Evolutionary conservation across 1,140 invertebrate genomes (phyloP).

Genomic region (Bombus turneri): DNA sequence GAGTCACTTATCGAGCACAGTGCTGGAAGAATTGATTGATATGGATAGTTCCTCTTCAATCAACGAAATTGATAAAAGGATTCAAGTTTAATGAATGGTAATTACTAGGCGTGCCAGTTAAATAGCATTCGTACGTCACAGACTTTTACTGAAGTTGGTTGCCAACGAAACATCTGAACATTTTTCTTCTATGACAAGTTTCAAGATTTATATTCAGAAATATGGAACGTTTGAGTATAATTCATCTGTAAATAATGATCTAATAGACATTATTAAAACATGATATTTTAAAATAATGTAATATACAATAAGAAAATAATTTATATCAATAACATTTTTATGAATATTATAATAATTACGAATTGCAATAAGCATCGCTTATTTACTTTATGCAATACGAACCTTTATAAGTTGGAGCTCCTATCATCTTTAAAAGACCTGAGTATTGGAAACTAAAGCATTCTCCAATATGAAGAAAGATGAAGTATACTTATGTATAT

Average conservation of each 20-base stretch:
- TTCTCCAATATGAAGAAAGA: no score
- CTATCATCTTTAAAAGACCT: not conserved
- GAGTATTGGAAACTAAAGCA: not conserved
- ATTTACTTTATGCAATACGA: not conserved
- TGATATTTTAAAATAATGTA: not conserved
- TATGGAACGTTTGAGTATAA: not conserved
- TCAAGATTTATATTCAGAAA: not conserved
- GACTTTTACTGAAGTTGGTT: not conserved
- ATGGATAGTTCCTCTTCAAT: not conserved
- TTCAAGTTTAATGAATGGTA: not conserved
- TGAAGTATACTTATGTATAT: not conserved
- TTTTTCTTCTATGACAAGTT: not conserved
- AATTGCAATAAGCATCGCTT: no score
- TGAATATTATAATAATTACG: not conserved
- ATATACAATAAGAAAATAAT: not conserved
- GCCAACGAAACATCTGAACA: not conserved
- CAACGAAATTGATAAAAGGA: not conserved
- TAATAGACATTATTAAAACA: not conserved
- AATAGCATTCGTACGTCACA: not conserved
- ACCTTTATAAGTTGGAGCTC: not conserved
- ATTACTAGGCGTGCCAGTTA: not conserved
- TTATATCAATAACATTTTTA: not conserved
- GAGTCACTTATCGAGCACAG: not conserved
- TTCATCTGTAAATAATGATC: not conserved
- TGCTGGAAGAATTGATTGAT: not conserved